These are phyloP conservation scores for Sebastiscus tertius DNA, from an alignment of 2,797 vertebrate genomes.

Conservation along the genomic window DNA sequence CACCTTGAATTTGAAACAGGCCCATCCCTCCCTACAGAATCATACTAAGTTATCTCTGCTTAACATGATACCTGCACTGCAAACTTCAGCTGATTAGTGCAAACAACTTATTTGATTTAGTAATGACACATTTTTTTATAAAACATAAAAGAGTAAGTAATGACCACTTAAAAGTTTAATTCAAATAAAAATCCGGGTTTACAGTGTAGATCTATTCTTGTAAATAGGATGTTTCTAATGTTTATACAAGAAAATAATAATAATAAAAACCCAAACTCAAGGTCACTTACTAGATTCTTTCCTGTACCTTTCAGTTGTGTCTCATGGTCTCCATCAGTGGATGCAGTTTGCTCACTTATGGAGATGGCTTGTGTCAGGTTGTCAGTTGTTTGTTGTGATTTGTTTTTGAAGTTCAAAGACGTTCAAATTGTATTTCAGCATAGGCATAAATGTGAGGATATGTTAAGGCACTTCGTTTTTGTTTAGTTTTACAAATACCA, in stretches of 20 bases:
- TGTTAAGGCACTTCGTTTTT: background rate
- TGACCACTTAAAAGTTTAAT: no score
- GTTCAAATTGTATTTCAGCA: background rate
- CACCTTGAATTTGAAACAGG: no score
- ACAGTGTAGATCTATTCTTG: background rate
- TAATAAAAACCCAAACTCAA: background rate
- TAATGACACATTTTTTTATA: no score
- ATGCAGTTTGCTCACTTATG: background rate
- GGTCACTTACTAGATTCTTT: background rate
- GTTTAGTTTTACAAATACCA: background rate
- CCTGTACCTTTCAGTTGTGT: background rate
- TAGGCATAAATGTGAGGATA: background rate
- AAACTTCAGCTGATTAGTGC: no score
- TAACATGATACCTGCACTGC: no score
- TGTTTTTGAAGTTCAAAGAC: background rate
- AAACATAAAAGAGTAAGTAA: no score
- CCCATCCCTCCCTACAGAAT: no score
- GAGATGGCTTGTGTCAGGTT: background rate
- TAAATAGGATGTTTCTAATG: background rate
- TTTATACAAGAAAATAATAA: background rate
- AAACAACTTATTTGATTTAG: no score
- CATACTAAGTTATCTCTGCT: no score
- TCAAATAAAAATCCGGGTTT: no score
- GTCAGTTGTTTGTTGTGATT: background rate
- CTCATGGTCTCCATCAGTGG: background rate